Conservation (phyloP, 2,888 invertebrate genomes). For the Pollenia angustigena region DNA sequence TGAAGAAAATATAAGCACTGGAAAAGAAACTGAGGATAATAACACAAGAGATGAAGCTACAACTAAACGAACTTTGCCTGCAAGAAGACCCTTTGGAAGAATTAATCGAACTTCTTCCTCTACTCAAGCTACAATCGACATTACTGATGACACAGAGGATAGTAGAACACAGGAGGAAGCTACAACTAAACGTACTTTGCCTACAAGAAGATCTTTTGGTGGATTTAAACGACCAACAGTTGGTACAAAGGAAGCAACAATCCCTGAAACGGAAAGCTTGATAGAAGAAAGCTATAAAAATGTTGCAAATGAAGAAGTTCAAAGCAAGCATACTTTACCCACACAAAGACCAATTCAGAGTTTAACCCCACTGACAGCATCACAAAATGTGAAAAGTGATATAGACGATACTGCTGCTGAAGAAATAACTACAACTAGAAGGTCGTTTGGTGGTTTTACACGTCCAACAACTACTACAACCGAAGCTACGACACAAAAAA, state of each 20-base stretch:
- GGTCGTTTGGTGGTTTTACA: slow-evolving; percentile 16
- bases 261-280: neutral
- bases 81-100: slow-evolving; percentile 2
- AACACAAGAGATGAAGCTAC: neutral
- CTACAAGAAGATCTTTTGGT: neutral
- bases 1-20: neutral
- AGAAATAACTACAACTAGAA: slow-evolving; percentile 20
- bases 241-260: neutral
- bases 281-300: neutral
- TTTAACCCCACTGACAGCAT: no score
- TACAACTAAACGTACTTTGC: slow-evolving; percentile 1
- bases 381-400: no score
- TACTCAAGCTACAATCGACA: neutral
- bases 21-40: neutral
- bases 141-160: neutral
- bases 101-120: neutral
- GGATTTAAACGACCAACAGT: neutral
- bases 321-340: no score
- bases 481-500: neutral
- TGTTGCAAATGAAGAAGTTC: no score
- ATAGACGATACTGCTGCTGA: no score
- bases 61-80: neutral
- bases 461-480: slow-evolving; percentile 35
- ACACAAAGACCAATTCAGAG: no score
- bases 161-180: neutral